Evolutionary conservation across 2,797 vertebrate genomes (phyloP), one percentile per base, ranked within the genome.

Genomic region (Melanogrammus aeglefinus): DNA sequence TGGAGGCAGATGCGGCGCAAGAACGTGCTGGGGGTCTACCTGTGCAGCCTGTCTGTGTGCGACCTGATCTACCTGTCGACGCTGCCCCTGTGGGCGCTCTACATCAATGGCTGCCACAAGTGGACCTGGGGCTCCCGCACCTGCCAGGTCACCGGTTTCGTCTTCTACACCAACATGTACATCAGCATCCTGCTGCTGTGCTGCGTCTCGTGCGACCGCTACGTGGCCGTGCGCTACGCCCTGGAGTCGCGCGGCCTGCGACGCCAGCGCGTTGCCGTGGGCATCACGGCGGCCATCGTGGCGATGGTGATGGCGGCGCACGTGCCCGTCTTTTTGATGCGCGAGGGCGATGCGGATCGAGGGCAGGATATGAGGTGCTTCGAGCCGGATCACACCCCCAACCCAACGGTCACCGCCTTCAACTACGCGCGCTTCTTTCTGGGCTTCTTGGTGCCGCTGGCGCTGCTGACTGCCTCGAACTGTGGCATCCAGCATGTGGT

Each of bases 131-230:
- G 84, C n/a, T 14, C 0, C 0, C 0, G 0, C 0, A 75, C 90
- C 33, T 98, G 97, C 86, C 90, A 51, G 77, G 1, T 92, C 12
- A 96, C 92, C 0, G 95, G 94, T 81, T 98, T 91, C 86, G 77
- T 98, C 78, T 98, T 98, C 82, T 98, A 97, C 92, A 98, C 91
- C 91, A 98, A 97, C 91, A 96, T 98, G 88, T 98, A 98, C 81
- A 76, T 96, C 85, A 98, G 97, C 91, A 96, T 98, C 87, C 93
- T 97, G 36, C 88, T 98, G 78, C 91, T 98, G 12, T 98, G 96
- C 89, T 97, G 95, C 86, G 75, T 98, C 78, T 97, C 97, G 51
- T 75, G 92, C 0, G 97, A 98, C 92, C 96, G 97, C 75, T 97
- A 94, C 0, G 1, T 95, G 21, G 96, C 95, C 0, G 83, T 98